A percentile compares a stretch with the other conserved stretches of the same genome.
Evolutionary conservation across 2,113 vertebrate genomes (phyloP).

Genomic region (Neoarius graeffei): DNA sequence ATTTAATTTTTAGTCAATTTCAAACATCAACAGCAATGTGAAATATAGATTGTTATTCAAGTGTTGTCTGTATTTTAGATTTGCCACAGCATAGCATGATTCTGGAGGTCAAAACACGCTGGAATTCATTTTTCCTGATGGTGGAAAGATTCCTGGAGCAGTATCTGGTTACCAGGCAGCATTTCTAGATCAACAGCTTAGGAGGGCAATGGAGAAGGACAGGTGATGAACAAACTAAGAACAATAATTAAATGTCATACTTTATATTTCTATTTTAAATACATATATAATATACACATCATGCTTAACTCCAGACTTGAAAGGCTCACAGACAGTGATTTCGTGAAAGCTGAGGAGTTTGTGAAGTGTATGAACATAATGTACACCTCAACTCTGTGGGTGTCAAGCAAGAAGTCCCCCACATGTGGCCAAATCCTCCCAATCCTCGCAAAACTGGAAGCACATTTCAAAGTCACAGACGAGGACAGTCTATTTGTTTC

Average conservation of each 20-base stretch:
- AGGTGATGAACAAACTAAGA: neutral
- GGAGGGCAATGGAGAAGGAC: neutral
- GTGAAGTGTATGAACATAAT: neutral
- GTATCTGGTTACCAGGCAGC: neutral
- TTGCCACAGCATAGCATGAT: neutral
- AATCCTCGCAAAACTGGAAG: neutral
- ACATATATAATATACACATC: too few species aligned
- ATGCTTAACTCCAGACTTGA: neutral
- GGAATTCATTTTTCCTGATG: neutral
- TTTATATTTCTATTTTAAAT: too few species aligned
- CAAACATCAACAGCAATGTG: too few species aligned
- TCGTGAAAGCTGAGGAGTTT: neutral
- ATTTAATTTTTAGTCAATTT: too few species aligned
- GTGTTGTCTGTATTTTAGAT: neutral
- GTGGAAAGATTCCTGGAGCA: too few species aligned
- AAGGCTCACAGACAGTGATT: neutral
- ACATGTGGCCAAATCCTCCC: neutral
- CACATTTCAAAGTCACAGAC: neutral
- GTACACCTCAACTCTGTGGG: neutral
- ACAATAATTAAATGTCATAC: too few species aligned
- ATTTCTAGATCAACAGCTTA: neutral
- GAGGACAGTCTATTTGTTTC: neutral
- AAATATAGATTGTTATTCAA: neutral
- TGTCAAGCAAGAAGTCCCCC: neutral
- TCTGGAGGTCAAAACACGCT: neutral